Percentiles rank a stretch among this genome's conserved stretches.
Conservation (phyloP, 2,888 invertebrate species). For the Drosophila nr. fundita region DNA sequence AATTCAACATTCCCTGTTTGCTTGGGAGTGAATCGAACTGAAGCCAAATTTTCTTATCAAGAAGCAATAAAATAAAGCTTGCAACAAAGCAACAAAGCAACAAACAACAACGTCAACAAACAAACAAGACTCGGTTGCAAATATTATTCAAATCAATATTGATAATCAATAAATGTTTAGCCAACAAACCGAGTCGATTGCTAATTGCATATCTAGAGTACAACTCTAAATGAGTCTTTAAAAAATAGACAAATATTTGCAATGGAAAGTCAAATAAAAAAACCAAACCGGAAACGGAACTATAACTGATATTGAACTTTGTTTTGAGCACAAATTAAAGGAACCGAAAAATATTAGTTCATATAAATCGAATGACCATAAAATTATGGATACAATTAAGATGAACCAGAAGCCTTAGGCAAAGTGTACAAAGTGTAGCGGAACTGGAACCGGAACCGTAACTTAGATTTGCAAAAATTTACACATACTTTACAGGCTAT, state of each 20-base stretch:
- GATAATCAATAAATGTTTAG: not conserved
- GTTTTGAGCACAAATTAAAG: not conserved
- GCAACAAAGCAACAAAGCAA: too few relatives aligned
- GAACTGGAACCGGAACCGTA: not conserved
- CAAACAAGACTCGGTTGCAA: not conserved
- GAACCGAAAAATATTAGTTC: accelerated
- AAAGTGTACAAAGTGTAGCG: not conserved
- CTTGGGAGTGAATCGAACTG: not conserved
- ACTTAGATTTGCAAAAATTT: not conserved
- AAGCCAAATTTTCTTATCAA: not conserved
- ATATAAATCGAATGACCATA: accelerated
- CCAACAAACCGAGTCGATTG: not conserved
- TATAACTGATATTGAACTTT: not conserved
- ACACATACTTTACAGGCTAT: not conserved
- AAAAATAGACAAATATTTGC: not conserved
- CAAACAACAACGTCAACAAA: not conserved
- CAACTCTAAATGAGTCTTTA: accelerated
- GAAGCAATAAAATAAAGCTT: accelerated
- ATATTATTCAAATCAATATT: not conserved
- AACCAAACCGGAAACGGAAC: not conserved
- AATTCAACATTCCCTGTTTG: not conserved
- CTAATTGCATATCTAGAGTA: not conserved
- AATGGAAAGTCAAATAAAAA: not conserved
- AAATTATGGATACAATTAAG: not conserved
- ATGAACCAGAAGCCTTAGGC: accelerated